These are phyloP conservation scores for Amyelois transitella DNA, from an alignment of 1,140 invertebrate species.

Conservation along the genomic window DNA sequence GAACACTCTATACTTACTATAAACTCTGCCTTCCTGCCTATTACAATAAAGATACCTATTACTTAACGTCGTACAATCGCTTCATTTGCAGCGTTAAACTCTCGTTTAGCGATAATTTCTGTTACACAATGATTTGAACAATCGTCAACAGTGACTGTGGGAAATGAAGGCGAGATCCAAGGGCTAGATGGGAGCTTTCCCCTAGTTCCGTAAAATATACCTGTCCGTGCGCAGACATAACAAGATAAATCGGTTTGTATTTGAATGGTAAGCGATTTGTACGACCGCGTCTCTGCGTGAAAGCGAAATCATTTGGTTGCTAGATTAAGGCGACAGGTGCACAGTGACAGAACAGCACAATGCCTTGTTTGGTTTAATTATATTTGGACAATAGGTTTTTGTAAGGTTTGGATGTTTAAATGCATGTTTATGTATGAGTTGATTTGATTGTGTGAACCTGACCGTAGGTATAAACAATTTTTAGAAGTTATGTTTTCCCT, in stretches of 20 bases:
- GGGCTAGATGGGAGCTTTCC: constrained; percentile 23
- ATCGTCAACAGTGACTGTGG: neutral
- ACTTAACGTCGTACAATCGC: neutral
- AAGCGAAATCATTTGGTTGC: constrained; percentile 39
- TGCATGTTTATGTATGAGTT: no score
- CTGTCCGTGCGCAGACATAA: constrained; percentile 32
- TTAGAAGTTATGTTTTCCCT: no score
- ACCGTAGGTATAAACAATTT: no score
- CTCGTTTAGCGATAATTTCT: neutral
- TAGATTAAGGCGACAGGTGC: neutral
- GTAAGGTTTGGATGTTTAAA: no score
- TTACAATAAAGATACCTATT: neutral
- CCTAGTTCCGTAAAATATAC: constrained; percentile 18
- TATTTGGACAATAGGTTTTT: neutral
- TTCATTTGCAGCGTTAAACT: neutral
- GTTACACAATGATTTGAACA: neutral
- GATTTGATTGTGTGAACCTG: no score
- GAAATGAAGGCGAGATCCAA: constrained; percentile 4
- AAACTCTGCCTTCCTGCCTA: neutral
- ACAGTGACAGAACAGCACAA: neutral
- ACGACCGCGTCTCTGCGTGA: constrained; percentile 15
- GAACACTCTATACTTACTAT: neutral
- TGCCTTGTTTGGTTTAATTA: neutral
- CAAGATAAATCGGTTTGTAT: constrained; percentile 44
- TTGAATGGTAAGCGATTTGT: constrained; percentile 52